A percentile compares a stretch with the other conserved stretches of the same genome.
These are phyloP conservation scores for Chondrilla cf. caribensis DNA, from an alignment of 37 sponge, comb jelly and placozoan species.

Conservation along the genomic window DNA sequence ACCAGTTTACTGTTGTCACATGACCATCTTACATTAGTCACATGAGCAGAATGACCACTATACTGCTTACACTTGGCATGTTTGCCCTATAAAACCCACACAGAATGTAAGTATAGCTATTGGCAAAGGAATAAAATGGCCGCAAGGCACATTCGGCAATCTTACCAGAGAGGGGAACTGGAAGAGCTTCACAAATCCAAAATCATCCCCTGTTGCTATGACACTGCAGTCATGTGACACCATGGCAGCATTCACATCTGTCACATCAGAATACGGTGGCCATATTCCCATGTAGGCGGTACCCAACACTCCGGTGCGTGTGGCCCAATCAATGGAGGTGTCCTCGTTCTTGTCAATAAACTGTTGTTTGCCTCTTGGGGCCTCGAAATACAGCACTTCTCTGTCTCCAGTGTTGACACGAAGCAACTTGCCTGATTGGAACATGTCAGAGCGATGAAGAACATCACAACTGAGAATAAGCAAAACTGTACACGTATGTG, in stretches of 20 bases:
- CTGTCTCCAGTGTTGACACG: conserved; percentile 92
- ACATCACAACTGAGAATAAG: not conserved
- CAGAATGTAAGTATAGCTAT: not conserved
- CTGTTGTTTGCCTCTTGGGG: conserved; percentile 90
- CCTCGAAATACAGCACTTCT: conserved; percentile 90
- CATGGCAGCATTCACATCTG: conserved; percentile 94
- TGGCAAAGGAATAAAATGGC: too few relatives aligned
- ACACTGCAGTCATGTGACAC: conserved; percentile 69
- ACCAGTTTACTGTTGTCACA: conserved; percentile 66
- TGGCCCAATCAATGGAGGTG: conserved; percentile 67
- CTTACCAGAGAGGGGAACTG: conserved; percentile 83
- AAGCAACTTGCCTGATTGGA: conserved; percentile 69
- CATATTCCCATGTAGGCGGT: conserved; percentile 74
- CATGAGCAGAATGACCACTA: conserved; percentile 98
- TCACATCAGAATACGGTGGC: conserved; percentile 90
- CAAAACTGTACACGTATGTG: not conserved
- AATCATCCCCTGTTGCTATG: conserved; percentile 97
- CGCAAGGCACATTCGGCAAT: not conserved
- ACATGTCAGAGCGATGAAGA: not conserved
- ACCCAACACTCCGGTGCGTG: conserved; percentile 89
- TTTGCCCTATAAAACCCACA: conserved; percentile 48
- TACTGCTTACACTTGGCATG: conserved; percentile 94
- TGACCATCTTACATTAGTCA: conserved; percentile 93
- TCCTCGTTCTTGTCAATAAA: conserved; percentile 59
- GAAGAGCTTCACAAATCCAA: conserved; percentile 93